Conservation (phyloP, 2,797 vertebrate species). For the Parauchenoglanis ngamensis region DNA sequence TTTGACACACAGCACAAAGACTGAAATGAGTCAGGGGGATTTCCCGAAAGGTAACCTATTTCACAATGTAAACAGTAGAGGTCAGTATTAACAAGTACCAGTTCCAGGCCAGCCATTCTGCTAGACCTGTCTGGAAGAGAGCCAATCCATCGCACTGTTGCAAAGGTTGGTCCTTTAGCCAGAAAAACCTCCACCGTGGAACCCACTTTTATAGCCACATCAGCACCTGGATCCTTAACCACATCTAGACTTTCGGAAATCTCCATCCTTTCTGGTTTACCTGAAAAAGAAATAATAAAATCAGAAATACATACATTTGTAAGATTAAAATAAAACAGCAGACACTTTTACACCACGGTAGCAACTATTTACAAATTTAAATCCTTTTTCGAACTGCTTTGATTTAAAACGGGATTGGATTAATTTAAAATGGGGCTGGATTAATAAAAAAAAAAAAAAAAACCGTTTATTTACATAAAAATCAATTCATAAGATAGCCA, state of each 20-base stretch:
- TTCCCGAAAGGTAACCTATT: slow-evolving; percentile 5
- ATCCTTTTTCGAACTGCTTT: neutral
- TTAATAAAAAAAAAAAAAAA: neutral
- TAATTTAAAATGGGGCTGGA: neutral
- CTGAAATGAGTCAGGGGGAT: neutral
- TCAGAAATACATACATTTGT: too few species aligned
- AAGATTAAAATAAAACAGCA: neutral
- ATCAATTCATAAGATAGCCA: neutral
- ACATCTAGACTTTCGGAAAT: neutral
- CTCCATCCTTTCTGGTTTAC: slow-evolving; percentile 56
- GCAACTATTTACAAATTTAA: neutral
- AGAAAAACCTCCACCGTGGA: slow-evolving; percentile 80
- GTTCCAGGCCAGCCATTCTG: slow-evolving; percentile 80
- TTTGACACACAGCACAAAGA: neutral
- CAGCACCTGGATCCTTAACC: neutral
- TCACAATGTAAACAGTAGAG: slow-evolving; percentile 13
- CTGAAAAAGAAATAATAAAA: slow-evolving; percentile 7
- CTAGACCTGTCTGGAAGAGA: slow-evolving; percentile 60
- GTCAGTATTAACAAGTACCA: slow-evolving; percentile 72
- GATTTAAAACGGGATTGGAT: neutral
- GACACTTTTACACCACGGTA: neutral
- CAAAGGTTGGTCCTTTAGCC: slow-evolving; percentile 63
- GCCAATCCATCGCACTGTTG: slow-evolving; percentile 86
- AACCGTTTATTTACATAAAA: neutral
- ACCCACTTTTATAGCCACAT: slow-evolving; percentile 64